A percentile compares a stretch with the other conserved stretches of the same genome.
Evolutionary conservation across 2,113 vertebrate species (phyloP).

Genomic region (Tachycineta bicolor): DNA sequence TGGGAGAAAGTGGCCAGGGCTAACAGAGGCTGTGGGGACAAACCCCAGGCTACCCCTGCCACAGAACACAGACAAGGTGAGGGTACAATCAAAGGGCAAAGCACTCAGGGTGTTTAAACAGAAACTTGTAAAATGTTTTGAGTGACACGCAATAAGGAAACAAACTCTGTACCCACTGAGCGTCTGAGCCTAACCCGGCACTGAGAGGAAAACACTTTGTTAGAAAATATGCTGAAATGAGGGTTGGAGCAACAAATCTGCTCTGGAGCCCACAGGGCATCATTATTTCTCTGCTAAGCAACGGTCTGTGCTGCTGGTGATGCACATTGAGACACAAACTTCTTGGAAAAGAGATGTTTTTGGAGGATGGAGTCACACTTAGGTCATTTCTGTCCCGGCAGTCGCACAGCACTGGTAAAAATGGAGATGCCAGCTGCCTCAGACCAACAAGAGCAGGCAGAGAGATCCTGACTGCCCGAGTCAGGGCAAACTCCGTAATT

Average conservation of each 20-base stretch:
- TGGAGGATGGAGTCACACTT: not conserved
- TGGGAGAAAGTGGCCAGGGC: not conserved
- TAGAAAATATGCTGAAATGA: not conserved
- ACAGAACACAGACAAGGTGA: not conserved
- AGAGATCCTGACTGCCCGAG: not conserved
- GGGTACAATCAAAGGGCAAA: not conserved
- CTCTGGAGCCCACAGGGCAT: not conserved
- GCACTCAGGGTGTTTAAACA: not conserved
- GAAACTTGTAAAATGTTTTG: not conserved
- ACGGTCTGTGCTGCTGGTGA: not conserved
- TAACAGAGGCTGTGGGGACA: not conserved
- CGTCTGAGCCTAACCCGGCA: not conserved
- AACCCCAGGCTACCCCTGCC: not conserved
- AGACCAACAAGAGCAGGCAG: not conserved
- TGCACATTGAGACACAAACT: not conserved
- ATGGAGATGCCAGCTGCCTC: not conserved
- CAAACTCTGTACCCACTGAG: not conserved
- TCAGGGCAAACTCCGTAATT: not conserved
- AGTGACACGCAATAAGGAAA: not conserved
- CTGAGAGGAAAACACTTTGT: not conserved
- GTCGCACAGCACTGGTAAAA: not conserved
- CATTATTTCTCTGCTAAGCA: not conserved
- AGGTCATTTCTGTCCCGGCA: not conserved
- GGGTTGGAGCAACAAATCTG: not conserved
- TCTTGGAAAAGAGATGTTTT: not conserved